Percentiles rank a stretch among this genome's conserved stretches.
Conservation (phyloP, 2,113 vertebrate genomes). For the Paradisaea rubra region DNA sequence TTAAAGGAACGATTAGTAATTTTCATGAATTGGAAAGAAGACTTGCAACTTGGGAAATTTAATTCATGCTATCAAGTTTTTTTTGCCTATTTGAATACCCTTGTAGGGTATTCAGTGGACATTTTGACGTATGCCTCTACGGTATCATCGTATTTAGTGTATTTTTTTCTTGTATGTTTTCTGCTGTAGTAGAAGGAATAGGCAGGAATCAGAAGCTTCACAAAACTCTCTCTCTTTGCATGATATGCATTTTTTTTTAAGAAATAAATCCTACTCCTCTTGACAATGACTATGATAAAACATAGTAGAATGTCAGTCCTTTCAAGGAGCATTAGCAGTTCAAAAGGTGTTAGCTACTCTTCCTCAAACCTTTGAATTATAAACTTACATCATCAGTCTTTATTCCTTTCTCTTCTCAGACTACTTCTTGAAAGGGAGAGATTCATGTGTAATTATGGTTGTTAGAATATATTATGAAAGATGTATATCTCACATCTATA, state of each 20-base stretch:
- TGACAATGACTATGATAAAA: not conserved
- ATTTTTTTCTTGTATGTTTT: not conserved
- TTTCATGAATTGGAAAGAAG: not conserved
- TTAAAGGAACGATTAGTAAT: not conserved
- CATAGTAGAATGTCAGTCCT: not conserved
- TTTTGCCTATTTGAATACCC: not conserved
- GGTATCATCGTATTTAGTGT: not conserved
- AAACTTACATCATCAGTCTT: not conserved
- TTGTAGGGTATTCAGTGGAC: not conserved
- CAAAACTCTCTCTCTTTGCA: not conserved
- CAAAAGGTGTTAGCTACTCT: not conserved
- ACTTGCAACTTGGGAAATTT: not conserved
- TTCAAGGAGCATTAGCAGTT: not conserved
- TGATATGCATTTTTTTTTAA: not conserved
- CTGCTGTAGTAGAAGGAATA: not conserved
- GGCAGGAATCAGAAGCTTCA: not conserved
- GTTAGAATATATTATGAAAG: not conserved
- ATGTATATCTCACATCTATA: not conserved
- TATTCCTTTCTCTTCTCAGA: not conserved
- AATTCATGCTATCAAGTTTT: not conserved
- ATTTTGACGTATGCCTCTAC: not conserved
- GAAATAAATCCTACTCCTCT: not conserved
- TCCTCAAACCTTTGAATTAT: not conserved
- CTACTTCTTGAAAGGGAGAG: not conserved
- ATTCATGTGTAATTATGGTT: not conserved